A percentile compares a stretch with the other conserved stretches of the same genome.
Evolutionary conservation across 2,113 vertebrate genomes (phyloP).

Genomic region (Oceanites oceanicus): DNA sequence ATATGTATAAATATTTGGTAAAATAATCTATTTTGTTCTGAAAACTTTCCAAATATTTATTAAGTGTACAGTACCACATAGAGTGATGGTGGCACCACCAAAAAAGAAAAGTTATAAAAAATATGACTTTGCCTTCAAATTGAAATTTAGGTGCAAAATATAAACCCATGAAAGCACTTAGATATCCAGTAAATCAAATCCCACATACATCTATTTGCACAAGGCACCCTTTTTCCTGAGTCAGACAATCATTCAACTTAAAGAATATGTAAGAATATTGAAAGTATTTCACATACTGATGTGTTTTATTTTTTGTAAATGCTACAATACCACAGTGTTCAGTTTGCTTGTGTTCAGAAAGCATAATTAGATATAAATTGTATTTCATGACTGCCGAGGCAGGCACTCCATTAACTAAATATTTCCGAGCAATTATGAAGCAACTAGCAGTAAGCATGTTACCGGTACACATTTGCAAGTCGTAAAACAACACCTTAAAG

Average conservation of each 20-base stretch:
- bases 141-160: not conserved
- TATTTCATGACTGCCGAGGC: not conserved
- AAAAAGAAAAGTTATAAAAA: not conserved
- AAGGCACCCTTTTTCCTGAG: not conserved
- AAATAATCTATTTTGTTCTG: not conserved
- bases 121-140: not conserved
- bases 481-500: not conserved
- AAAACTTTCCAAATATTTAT: not conserved
- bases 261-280: not conserved
- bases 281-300: not conserved
- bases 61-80: not conserved
- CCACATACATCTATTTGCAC: not conserved
- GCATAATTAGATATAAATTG: not conserved
- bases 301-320: not conserved
- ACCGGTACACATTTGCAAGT: not conserved
- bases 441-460: not conserved
- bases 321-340: not conserved
- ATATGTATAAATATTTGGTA: not conserved
- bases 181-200: not conserved
- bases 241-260: not conserved
- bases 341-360: not conserved
- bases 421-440: not conserved
- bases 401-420: not conserved
- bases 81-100: not conserved
- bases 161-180: not conserved